Percentiles rank a stretch among this genome's conserved stretches.
Evolutionary conservation across 2,797 vertebrate species (phyloP).

Genomic region (Atherinosoma microstoma): DNA sequence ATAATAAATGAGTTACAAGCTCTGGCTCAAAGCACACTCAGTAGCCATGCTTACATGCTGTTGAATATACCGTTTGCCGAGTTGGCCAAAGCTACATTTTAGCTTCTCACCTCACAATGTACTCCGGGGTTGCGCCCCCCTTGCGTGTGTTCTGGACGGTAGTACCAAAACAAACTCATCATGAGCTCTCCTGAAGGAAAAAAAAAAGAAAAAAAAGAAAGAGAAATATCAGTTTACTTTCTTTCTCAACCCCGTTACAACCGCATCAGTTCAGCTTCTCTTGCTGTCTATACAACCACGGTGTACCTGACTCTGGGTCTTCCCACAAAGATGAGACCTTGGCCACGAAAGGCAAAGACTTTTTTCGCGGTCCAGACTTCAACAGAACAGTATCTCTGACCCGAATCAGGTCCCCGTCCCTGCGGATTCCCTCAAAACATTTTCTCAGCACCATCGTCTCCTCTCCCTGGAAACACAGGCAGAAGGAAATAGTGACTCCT

Average conservation of each 20-base stretch:
- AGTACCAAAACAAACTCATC: conserved; percentile 99
- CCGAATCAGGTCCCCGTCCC: conserved; percentile 92
- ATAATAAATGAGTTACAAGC: neutral
- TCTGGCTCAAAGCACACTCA: neutral
- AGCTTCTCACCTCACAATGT: conserved; percentile 92
- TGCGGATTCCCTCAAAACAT: conserved; percentile 95
- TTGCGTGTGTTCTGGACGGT: conserved; percentile 98
- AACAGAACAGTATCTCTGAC: conserved; percentile 96
- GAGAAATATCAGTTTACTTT: conserved; percentile 12
- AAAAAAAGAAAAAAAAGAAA: conserved; percentile 10
- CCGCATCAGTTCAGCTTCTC: conserved; percentile 2
- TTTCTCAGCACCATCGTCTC: conserved; percentile 91
- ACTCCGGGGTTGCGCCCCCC: conserved; percentile 92
- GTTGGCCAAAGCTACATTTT: neutral
- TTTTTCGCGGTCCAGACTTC: conserved; percentile 96
- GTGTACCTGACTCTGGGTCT: conserved; percentile 93
- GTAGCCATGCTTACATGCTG: too few relatives aligned
- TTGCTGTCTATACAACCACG: neutral
- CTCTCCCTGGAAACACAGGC: conserved; percentile 86
- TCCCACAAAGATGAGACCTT: conserved; percentile 99
- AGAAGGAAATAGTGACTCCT: conserved; percentile 46
- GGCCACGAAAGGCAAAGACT: conserved; percentile 96
- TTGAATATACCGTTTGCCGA: neutral
- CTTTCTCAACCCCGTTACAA: neutral
- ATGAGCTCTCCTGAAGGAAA: conserved; percentile 92